These are phyloP conservation scores for Acanthis flammea DNA, from an alignment of 2,797 vertebrate genomes.

Conservation along the genomic window DNA sequence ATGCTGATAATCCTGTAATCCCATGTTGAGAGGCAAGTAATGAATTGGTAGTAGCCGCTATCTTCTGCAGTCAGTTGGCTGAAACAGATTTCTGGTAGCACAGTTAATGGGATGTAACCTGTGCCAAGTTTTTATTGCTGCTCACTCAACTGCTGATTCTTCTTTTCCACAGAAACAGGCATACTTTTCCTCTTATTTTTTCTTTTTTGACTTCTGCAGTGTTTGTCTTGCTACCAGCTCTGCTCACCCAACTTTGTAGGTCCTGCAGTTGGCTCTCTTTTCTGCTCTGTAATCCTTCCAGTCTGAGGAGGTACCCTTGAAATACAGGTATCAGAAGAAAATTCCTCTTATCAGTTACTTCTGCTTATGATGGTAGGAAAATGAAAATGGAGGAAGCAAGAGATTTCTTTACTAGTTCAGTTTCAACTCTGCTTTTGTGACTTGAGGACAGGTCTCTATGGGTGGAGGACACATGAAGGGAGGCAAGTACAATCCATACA, in stretches of 20 bases:
- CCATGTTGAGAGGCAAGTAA: conserved; percentile 40
- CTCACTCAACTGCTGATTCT: conserved; percentile 44
- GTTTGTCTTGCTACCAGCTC: background rate
- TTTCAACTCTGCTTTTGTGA: background rate
- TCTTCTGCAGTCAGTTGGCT: conserved; percentile 36
- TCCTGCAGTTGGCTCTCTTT: background rate
- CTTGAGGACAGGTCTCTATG: background rate
- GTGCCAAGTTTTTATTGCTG: conserved; percentile 57
- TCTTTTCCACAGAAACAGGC: background rate
- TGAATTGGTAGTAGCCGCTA: conserved; percentile 35
- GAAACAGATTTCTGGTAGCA: conserved; percentile 37
- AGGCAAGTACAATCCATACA: background rate
- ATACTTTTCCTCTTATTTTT: background rate
- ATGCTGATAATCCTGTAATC: conserved; percentile 55
- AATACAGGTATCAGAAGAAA: background rate
- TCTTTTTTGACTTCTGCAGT: background rate
- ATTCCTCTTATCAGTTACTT: background rate
- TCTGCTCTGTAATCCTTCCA: background rate
- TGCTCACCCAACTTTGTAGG: background rate
- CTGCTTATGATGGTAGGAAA: background rate
- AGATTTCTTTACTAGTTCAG: background rate
- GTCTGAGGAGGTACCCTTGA: background rate
- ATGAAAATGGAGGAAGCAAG: background rate
- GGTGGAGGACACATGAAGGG: background rate
- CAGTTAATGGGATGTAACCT: conserved; percentile 30